Percentiles rank a stretch among this genome's conserved stretches.
These are phyloP conservation scores for Quadriops clusia DNA, from an alignment of 2,888 invertebrate genomes.

Conservation along the genomic window DNA sequence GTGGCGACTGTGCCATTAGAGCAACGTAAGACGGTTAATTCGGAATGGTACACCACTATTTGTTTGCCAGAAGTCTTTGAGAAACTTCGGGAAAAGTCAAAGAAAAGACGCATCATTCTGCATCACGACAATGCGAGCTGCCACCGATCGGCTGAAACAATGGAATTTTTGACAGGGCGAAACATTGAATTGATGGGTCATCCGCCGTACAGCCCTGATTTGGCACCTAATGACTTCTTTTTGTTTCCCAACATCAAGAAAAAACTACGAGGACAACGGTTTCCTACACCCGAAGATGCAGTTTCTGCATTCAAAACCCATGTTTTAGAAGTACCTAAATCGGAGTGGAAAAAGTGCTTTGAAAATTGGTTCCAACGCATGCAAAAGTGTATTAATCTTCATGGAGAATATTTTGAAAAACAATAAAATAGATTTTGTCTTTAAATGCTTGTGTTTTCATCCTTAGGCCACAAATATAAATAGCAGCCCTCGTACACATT, in stretches of 20 bases:
- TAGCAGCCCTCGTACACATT: too few relatives aligned
- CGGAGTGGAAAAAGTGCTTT: constrained; percentile 18
- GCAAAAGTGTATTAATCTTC: constrained; percentile 20
- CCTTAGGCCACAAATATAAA: too few relatives aligned
- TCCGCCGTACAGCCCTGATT: constrained; percentile 15
- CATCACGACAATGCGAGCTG: constrained; percentile 15
- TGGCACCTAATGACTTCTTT: constrained; percentile 20
- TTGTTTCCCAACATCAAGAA: constrained; percentile 18
- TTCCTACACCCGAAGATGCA: constrained; percentile 19
- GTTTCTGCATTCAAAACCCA: constrained; percentile 18
- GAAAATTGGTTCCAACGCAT: constrained; percentile 20
- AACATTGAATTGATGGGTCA: constrained; percentile 16
- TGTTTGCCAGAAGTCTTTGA: constrained; percentile 19
- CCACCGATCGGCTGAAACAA: constrained; percentile 15
- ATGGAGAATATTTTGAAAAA: constrained; percentile 7
- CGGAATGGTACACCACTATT: constrained; percentile 22
- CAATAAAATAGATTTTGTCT: too few relatives aligned
- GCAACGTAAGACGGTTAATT: constrained; percentile 19
- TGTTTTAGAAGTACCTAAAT: constrained; percentile 17
- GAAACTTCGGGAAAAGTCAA: constrained; percentile 23
- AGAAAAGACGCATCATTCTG: constrained; percentile 11
- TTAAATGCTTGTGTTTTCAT: too few relatives aligned
- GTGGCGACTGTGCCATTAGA: constrained; percentile 19
- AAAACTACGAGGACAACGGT: constrained; percentile 18
- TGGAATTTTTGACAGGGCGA: constrained; percentile 7